Evolutionary conservation across 2,888 invertebrate genomes (phyloP).

Genomic region (Hypercompe scribonia): DNA sequence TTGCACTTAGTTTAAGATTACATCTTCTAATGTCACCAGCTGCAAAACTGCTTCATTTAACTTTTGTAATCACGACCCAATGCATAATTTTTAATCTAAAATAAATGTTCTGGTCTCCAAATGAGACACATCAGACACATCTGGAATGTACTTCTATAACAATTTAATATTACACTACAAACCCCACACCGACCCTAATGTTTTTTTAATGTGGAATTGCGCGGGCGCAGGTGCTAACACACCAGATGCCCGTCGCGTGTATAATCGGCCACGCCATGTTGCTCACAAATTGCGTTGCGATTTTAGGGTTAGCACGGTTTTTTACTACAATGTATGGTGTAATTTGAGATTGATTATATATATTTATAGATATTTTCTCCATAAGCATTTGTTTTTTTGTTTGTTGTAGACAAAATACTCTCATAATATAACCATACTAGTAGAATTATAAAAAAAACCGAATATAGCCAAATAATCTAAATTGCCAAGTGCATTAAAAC

Average conservation of each 20-base stretch:
- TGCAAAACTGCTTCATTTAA: background rate
- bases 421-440: background rate
- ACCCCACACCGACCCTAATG: conserved; percentile 37
- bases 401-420: no score
- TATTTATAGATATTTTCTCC: background rate
- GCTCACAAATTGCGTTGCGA: conserved; percentile 50
- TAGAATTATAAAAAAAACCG: no score
- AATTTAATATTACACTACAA: conserved; percentile 19
- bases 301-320: conserved; percentile 49
- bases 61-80: background rate
- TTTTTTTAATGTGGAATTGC: conserved; percentile 50
- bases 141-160: conserved; percentile 17
- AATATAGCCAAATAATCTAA: no score
- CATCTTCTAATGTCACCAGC: background rate
- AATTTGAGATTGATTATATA: conserved; percentile 19
- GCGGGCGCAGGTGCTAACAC: conserved; percentile 51
- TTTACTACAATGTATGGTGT: conserved; percentile 20
- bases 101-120: background rate
- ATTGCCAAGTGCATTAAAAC: no score
- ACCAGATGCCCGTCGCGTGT: conserved; percentile 56
- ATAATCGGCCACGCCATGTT: conserved; percentile 54
- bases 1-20: background rate
- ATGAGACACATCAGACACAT: conserved; percentile 9
- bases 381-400: no score
- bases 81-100: background rate